Evolutionary conservation across 2,113 vertebrate genomes (phyloP).

Genomic region (Halichoerus grypus): DNA sequence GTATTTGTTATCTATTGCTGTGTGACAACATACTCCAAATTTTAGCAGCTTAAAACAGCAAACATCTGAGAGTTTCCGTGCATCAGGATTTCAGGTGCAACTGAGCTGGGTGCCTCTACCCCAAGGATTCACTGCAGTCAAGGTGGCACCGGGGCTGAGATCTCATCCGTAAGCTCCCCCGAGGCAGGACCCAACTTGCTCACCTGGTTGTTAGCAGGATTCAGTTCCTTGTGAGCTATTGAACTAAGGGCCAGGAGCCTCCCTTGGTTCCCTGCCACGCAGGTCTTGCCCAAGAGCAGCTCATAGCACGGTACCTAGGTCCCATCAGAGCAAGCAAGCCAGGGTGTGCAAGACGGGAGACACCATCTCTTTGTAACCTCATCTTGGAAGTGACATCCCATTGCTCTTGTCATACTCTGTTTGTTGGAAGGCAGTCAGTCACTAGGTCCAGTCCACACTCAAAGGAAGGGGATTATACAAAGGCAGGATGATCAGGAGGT

Average conservation of each 20-base stretch:
- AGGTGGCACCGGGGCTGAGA: not conserved
- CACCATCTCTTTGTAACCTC: not conserved
- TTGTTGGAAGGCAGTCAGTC: conserved; percentile 4
- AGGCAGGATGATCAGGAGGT: not conserved
- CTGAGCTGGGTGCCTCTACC: not conserved
- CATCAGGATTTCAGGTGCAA: not conserved
- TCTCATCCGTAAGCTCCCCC: not conserved
- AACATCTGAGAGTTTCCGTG: not conserved
- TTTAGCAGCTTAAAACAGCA: not conserved
- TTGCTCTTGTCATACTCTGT: not conserved
- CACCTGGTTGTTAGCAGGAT: not conserved
- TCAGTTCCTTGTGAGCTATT: not conserved
- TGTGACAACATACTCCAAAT: not conserved
- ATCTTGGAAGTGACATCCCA: not conserved
- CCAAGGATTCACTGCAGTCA: not conserved
- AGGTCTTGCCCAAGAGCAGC: not conserved
- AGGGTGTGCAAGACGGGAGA: not conserved
- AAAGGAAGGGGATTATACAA: not conserved
- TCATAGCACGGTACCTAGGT: not conserved
- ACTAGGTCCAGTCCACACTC: not conserved
- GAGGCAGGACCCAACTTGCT: not conserved
- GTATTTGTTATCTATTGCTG: not conserved
- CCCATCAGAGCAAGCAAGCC: not conserved
- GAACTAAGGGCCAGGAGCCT: not conserved
- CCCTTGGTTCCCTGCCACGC: not conserved